phyloP scores from a whole-genome alignment of 2,797 vertebrate genomes.

The Aphelocoma californica region DNA sequence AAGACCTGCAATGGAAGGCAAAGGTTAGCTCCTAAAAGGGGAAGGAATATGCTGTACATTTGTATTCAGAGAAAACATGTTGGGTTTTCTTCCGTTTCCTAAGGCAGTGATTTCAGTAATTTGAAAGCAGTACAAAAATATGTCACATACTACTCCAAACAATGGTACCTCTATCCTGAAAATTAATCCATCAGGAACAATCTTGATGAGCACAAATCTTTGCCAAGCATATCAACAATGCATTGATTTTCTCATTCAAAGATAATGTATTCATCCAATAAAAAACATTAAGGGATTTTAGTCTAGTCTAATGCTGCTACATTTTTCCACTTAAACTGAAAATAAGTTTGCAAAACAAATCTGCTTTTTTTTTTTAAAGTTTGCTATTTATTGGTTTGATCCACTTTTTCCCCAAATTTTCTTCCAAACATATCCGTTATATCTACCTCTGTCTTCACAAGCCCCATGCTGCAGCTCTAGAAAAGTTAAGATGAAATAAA shows the following conservation, averaged over 20 bases:
- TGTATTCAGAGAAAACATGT: neutral
- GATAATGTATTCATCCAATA: neutral
- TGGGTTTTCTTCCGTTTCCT: neutral
- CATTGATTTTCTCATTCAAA: neutral
- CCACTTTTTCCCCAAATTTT: neutral
- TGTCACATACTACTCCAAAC: neutral
- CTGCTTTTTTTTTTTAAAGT: neutral
- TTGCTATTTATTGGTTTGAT: neutral
- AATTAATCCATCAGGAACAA: slow-evolving; percentile 23
- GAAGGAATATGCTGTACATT: neutral
- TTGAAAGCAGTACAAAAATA: slow-evolving; percentile 38
- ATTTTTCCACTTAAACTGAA: neutral
- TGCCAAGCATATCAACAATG: neutral
- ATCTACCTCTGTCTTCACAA: neutral
- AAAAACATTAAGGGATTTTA: neutral
- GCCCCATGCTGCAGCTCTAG: neutral
- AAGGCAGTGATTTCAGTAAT: neutral
- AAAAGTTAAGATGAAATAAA: neutral
- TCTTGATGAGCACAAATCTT: neutral
- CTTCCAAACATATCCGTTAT: neutral
- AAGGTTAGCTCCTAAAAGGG: neutral
- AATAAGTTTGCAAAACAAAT: neutral
- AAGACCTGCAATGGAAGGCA: neutral
- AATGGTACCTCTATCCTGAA: neutral
- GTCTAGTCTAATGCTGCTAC: neutral